Conservation (phyloP, 2,888 invertebrate genomes). For the Philaethria dido region DNA sequence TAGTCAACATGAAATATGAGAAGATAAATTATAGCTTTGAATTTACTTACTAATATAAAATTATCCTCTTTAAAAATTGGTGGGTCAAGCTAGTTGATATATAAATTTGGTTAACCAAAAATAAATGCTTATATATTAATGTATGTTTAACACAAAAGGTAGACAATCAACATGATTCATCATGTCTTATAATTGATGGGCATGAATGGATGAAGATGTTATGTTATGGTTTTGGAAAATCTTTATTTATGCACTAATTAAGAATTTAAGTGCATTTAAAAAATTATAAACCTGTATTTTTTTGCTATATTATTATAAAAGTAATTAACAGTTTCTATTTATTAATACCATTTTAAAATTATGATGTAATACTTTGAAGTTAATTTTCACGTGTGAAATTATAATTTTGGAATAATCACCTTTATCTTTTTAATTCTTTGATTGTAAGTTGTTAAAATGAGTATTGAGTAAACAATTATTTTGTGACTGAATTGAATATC, state of each 20-base stretch:
- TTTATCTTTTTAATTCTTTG: too few species aligned
- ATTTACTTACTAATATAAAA: neutral
- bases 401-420: too few species aligned
- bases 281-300: too few species aligned
- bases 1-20: neutral
- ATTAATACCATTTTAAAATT: too few species aligned
- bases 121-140: neutral
- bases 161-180: constrained; percentile 9
- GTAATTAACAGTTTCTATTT: too few species aligned
- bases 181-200: neutral
- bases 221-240: neutral
- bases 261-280: neutral
- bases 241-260: neutral
- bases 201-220: neutral
- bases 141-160: constrained; percentile 6
- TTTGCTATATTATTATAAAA: too few species aligned
- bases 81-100: neutral
- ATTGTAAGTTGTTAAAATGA: too few species aligned
- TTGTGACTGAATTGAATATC: too few species aligned
- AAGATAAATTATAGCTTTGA: neutral
- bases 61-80: neutral
- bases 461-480: too few species aligned
- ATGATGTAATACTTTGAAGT: too few species aligned
- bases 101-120: neutral
- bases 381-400: too few species aligned